Evolutionary conservation across 37 sponge, comb jelly and placozoan species (phyloP), one percentile per base, ranked within the genome.

Genomic region (Mnemiopsis leidyi): DNA sequence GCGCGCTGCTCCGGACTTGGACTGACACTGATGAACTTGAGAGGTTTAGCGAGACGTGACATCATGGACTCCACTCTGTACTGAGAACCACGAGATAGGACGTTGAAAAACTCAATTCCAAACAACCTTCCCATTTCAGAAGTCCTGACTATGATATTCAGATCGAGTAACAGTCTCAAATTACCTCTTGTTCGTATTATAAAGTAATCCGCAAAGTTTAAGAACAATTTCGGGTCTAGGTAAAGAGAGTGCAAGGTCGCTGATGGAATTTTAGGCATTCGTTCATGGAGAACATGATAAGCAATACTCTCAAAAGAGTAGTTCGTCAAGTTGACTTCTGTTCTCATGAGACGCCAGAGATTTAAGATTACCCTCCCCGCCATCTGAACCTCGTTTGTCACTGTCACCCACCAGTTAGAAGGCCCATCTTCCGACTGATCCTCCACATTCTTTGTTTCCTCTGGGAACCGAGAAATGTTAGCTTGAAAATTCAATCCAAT

Each of bases 31-130:
- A 98, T 93, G 38, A 93, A 98, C 28, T 97, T 95, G n/a, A 76
- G 92, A 29, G 96, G 94, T 40, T 97, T 97, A 0, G 97, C 95
- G 7, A 98, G 94, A 30, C 99, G 93, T 35, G 96, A 93, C 95
- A 98, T 93, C 97, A 98, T 98, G 39, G 99, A 97, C 94, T 98
- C 99, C 26, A 98, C 99, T 24, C 97, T 93, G 76, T 95, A 98
- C 95, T 97, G 99, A 0, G 97, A 94, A 0, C 99, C 99, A 24
- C 99, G 71, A 20, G 96, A 48, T 40, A 97, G 73, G 0, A 98
- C 99, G 90, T 82, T 94, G 69, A 95, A 95, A 94, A 98, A 98
- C 93, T 95, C 95, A 30, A 98, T 97, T 0, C 99, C 99, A 96
- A 97, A 98, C 40, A 98, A 94, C 1, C 96, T 95, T 38, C 97